Evolutionary conservation across 2,888 invertebrate genomes (phyloP).

Genomic region (Drosophila picticornis): DNA sequence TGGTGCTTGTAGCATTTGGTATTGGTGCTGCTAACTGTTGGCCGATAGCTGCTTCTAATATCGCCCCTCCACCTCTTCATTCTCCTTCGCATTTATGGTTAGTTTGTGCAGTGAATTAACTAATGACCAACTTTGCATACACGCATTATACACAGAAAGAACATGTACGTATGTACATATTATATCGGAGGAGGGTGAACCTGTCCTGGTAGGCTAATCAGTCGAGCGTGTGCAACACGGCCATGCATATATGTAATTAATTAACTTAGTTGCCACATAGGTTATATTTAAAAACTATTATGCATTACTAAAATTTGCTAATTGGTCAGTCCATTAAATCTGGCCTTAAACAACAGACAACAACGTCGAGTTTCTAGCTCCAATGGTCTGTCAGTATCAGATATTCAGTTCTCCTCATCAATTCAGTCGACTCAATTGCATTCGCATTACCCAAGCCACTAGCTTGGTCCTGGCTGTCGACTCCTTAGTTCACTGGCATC

Average conservation of each 20-base stretch:
- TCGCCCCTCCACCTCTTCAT: neutral
- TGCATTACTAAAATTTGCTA: conserved; percentile 22
- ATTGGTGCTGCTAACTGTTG: conserved; percentile 29
- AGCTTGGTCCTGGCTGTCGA: neutral
- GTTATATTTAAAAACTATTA: conserved; percentile 31
- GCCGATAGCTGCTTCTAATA: conserved; percentile 61
- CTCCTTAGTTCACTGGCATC: conserved; percentile 52
- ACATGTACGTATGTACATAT: neutral
- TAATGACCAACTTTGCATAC: conserved; percentile 71
- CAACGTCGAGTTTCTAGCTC: neutral
- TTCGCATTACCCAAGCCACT: conserved; percentile 43
- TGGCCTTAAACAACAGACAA: neutral
- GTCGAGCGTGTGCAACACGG: conserved; percentile 43
- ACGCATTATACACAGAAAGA: conserved; percentile 11
- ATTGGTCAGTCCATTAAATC: conserved; percentile 31
- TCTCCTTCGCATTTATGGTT: conserved; percentile 64
- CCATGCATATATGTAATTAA: conserved; percentile 59
- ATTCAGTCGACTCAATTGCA: conserved; percentile 42
- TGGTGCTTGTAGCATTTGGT: conserved; percentile 22
- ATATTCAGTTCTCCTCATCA: conserved; percentile 2
- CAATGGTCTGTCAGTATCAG: conserved; percentile 15
- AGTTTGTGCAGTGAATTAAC: conserved; percentile 76
- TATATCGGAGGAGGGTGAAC: neutral
- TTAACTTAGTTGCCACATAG: conserved; percentile 44
- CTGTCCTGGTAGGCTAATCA: conserved; percentile 49